Conservation (phyloP, 2,113 vertebrate genomes). For the Jaculus jaculus region DNA sequence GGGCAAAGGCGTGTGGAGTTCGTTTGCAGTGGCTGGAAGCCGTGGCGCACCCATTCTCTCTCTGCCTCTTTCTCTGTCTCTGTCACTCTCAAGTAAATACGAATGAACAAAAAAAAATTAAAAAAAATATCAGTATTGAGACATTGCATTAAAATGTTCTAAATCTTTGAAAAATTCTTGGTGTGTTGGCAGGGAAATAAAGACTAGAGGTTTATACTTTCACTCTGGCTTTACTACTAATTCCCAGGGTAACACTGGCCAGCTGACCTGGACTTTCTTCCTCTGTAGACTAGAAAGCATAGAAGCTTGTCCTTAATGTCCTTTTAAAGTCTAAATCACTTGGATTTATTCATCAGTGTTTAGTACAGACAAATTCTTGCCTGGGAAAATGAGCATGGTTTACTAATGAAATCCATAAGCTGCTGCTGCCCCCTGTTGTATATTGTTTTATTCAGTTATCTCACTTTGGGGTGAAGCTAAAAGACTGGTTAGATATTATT, state of each 20-base stretch:
- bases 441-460: neutral
- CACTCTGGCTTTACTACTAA: neutral
- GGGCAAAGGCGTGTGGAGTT: too few species aligned
- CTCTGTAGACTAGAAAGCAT: neutral
- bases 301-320: neutral
- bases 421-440: constrained; percentile 54
- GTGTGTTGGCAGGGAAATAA: neutral
- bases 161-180: neutral
- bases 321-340: neutral
- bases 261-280: neutral
- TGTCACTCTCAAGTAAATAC: too few species aligned
- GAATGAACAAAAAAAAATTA: too few species aligned
- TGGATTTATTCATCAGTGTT: neutral
- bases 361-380: neutral
- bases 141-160: neutral
- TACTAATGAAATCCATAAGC: neutral
- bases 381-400: neutral
- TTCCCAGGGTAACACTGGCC: neutral
- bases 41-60: too few species aligned
- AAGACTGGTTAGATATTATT: neutral
- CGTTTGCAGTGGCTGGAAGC: too few species aligned
- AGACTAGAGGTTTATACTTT: neutral
- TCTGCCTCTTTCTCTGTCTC: too few species aligned
- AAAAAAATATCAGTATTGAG: neutral
- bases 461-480: fast-evolving